Evolutionary conservation across 2,888 invertebrate species (phyloP).

Genomic region (Tryphoninae sp.): DNA sequence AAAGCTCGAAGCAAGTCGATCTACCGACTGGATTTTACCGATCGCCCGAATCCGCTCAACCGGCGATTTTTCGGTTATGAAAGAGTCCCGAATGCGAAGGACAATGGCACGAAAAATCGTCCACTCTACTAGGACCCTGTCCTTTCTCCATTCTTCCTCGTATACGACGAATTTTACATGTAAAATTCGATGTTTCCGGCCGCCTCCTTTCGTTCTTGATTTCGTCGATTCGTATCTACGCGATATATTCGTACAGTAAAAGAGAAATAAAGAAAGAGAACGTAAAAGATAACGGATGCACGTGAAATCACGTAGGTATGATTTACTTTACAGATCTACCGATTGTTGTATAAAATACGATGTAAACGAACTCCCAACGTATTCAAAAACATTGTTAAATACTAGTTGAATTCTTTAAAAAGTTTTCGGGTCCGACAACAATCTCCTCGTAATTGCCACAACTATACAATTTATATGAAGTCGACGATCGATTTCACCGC

Average conservation of each 20-base stretch:
- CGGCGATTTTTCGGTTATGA: conserved; percentile 16
- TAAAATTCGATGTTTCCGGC: conserved; percentile 52
- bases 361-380: too few species aligned
- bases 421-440: too few species aligned
- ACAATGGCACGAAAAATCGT: conserved; percentile 16
- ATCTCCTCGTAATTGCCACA: too few species aligned
- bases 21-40: background rate
- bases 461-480: too few species aligned
- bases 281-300: background rate
- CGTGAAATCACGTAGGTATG: background rate
- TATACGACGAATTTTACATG: conserved; percentile 49
- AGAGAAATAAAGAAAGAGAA: background rate
- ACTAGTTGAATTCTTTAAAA: too few species aligned
- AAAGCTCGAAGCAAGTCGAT: conserved; percentile 13
- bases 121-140: background rate
- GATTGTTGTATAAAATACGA: background rate
- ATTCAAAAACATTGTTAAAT: too few species aligned
- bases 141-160: conserved; percentile 43
- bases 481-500: too few species aligned
- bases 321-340: background rate
- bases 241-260: background rate
- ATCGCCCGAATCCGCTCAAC: background rate
- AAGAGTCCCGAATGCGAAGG: conserved; percentile 24
- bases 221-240: conserved; percentile 16
- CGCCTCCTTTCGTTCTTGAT: conserved; percentile 26